These are phyloP conservation scores for Chymomyza costata DNA, from an alignment of 1,140 invertebrate species.

Conservation along the genomic window DNA sequence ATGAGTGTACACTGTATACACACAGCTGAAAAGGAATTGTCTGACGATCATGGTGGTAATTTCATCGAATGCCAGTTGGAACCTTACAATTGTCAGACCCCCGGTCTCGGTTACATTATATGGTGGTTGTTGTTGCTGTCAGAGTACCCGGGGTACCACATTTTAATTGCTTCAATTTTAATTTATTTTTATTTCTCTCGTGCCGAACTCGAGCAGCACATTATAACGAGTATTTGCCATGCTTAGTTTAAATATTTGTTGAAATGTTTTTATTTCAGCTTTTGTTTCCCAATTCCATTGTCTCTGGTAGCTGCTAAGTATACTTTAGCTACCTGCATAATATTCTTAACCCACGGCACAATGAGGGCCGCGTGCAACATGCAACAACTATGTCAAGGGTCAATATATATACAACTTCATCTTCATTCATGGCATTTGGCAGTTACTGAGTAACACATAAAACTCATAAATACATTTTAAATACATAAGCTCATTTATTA, in stretches of 20 bases:
- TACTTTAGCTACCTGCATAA: constrained; percentile 51
- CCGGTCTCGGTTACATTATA: no score
- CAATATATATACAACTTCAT: no score
- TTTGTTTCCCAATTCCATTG: no score
- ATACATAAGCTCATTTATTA: no score
- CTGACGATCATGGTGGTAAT: constrained; percentile 60
- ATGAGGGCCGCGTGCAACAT: neutral
- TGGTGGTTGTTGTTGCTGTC: constrained; percentile 10
- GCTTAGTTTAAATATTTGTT: constrained; percentile 15
- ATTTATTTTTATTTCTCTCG: constrained; percentile 48
- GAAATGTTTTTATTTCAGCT: no score
- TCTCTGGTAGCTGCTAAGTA: constrained; percentile 11
- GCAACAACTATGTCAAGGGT: constrained; percentile 16
- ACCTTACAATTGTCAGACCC: constrained; percentile 36
- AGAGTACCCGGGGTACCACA: constrained; percentile 28
- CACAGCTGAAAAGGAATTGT: constrained; percentile 57
- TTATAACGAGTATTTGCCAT: constrained; percentile 11
- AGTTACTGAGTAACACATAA: no score
- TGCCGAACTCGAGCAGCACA: neutral
- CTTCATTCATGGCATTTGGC: no score
- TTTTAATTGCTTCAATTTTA: constrained; percentile 64
- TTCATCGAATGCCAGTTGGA: constrained; percentile 23
- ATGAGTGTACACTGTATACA: constrained; percentile 43
- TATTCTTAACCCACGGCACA: constrained; percentile 10
- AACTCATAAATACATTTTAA: no score